Evolutionary conservation across 2,797 vertebrate genomes (phyloP), one percentile per base, ranked within the genome.

Genomic region (Betta splendens): DNA sequence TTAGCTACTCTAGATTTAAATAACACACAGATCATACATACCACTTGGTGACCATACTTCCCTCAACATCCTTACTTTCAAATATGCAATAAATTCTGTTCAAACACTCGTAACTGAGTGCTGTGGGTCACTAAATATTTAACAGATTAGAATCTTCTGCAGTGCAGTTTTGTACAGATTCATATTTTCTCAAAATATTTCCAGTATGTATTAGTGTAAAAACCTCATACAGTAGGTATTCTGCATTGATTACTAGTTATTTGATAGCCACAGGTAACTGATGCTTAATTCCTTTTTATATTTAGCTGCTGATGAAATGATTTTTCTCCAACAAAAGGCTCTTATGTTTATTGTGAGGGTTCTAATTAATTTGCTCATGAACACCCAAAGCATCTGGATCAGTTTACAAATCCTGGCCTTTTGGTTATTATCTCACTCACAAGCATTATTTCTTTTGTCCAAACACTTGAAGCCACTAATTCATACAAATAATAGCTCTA

Each of bases 341-440:
- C 9, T 47, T 45, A 43, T 0, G 1, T 50, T 29, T 23, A 40
- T 26, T 44, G 3, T 3, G 2, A 20, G 3, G 16, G 5, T 8
- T 25, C 13, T 7, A 35, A 63, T 7, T 28, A 7, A 26, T 25
- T 1, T 33, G 17, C n/a, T 15, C 21, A 16, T 3, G 2, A 2
- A 22, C 13, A 38, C 39, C 67, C 18, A 43, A 35, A 28, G 28
- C 10, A 5, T 42, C 39, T 13, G 5, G 18, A 20, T 59, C 3
- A 12, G 26, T 71, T 43, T 4, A 8, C 10, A 16, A 49, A 45
- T 33, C 12, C 1, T 2, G 2, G n/a, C 44, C 18, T 9, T n/a
- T 50, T 72, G n/a, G 22, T 55, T 53, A 51, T 49, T 12, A 28
- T n/a, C n/a, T n/a, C n/a, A n/a, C n/a, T n/a, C n/a, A n/a, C 11